Conservation (phyloP, 2,888 invertebrate species). For the Cryptocheilus praepositus region DNA sequence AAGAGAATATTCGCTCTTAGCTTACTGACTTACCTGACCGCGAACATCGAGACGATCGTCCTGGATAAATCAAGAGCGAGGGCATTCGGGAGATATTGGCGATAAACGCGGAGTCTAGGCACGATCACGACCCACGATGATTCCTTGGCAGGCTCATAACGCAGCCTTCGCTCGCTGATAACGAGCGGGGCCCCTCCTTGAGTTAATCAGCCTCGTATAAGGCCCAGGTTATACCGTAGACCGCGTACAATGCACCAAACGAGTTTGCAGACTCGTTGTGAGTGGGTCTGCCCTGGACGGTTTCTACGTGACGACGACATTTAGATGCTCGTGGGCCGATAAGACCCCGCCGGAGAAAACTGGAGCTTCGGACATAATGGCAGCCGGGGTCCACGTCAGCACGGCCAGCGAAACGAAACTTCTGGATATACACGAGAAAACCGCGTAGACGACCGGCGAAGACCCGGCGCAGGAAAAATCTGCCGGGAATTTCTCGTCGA, state of each 20-base stretch:
- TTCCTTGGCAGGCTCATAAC: slow-evolving; percentile 21
- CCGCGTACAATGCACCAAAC: slow-evolving; percentile 30
- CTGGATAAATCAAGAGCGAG: slow-evolving; percentile 32
- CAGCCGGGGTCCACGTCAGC: background rate
- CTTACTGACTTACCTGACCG: background rate
- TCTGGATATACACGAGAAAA: too few species aligned
- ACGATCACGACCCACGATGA: slow-evolving; percentile 21
- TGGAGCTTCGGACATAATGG: slow-evolving; percentile 39
- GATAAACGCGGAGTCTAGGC: slow-evolving; percentile 19
- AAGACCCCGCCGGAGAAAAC: slow-evolving; percentile 40
- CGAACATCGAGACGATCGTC: slow-evolving; percentile 25
- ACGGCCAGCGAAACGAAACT: too few species aligned
- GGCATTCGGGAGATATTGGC: slow-evolving; percentile 29
- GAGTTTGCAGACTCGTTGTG: slow-evolving; percentile 36
- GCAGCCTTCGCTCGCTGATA: slow-evolving; percentile 33
- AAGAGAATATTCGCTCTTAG: background rate
- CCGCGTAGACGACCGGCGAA: background rate
- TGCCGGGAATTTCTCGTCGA: background rate
- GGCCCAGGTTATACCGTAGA: slow-evolving; percentile 32
- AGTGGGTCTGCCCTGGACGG: slow-evolving; percentile 31
- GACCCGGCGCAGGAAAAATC: background rate
- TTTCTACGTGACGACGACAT: slow-evolving; percentile 58
- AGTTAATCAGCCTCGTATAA: slow-evolving; percentile 36
- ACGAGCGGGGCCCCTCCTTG: slow-evolving; percentile 22
- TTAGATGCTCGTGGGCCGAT: slow-evolving; percentile 54